These are phyloP conservation scores for Dynastes maya DNA, from an alignment of 2,888 invertebrate species.

Conservation along the genomic window DNA sequence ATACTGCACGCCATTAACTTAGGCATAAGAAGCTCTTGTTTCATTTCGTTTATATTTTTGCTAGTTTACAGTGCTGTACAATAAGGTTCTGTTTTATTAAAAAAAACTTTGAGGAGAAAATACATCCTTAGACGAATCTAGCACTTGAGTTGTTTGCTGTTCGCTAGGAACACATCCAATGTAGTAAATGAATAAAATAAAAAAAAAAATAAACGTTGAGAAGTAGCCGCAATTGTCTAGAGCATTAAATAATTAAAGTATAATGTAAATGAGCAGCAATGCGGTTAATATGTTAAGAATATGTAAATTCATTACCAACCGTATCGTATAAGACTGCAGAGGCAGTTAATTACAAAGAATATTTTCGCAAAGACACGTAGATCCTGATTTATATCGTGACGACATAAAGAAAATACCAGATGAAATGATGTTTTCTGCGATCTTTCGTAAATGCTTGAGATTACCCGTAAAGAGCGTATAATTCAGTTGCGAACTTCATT, in stretches of 20 bases:
- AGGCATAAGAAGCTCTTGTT: too few species aligned
- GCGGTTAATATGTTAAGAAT: neutral
- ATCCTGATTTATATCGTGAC: constrained; percentile 6
- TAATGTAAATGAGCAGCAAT: neutral
- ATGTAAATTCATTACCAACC: neutral
- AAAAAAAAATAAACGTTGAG: too few species aligned
- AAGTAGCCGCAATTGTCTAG: too few species aligned
- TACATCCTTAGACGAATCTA: too few species aligned
- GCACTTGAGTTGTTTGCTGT: too few species aligned
- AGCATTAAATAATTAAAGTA: neutral
- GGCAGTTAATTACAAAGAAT: constrained; percentile 1
- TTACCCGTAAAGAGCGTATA: neutral
- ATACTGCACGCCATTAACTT: too few species aligned
- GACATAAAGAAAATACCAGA: constrained; percentile 2
- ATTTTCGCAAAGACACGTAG: neutral
- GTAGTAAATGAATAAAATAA: too few species aligned
- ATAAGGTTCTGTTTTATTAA: too few species aligned
- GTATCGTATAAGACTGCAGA: neutral
- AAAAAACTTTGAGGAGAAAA: too few species aligned
- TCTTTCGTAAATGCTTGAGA: constrained; percentile 25
- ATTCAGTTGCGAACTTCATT: constrained; percentile 6
- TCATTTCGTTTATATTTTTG: too few species aligned
- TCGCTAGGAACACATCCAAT: too few species aligned
- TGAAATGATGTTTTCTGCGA: neutral
- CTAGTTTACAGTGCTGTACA: too few species aligned